A percentile compares a stretch with the other conserved stretches of the same genome.
Evolutionary conservation across 2,113 vertebrate genomes (phyloP).

Genomic region (Podiceps cristatus): DNA sequence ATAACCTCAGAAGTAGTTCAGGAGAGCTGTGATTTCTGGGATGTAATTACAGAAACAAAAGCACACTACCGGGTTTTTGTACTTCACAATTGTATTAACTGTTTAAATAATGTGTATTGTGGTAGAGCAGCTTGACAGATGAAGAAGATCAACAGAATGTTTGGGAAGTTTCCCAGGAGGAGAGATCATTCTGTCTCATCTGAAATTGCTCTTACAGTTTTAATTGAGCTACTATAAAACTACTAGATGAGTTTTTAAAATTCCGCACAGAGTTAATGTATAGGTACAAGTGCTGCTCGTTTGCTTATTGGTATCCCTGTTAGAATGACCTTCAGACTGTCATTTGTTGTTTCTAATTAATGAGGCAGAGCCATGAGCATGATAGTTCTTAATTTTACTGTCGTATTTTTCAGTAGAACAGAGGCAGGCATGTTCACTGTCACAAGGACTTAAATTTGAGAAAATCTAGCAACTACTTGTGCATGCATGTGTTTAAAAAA

Average conservation of each 20-base stretch:
- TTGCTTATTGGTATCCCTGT: neutral
- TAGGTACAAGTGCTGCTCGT: neutral
- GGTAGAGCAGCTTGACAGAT: neutral
- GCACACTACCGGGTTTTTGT: neutral
- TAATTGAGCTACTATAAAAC: neutral
- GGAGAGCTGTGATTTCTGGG: neutral
- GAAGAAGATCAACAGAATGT: neutral
- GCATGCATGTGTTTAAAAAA: fast-evolving
- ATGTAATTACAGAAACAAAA: neutral
- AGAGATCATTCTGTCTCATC: neutral
- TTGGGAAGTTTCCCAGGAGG: neutral
- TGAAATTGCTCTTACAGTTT: neutral
- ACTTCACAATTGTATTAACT: neutral
- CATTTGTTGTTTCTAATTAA: neutral
- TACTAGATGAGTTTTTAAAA: neutral
- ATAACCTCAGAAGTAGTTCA: neutral
- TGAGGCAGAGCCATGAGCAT: neutral
- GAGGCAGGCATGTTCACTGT: neutral
- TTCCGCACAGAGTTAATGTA: neutral
- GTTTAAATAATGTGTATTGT: neutral
- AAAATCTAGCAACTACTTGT: neutral
- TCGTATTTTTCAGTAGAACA: neutral
- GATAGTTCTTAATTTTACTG: neutral
- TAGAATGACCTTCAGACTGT: neutral
- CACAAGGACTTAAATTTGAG: neutral